These are phyloP conservation scores for Sinocyclocheilus anshuiensis DNA, from an alignment of 2,113 vertebrate genomes.

Conservation along the genomic window DNA sequence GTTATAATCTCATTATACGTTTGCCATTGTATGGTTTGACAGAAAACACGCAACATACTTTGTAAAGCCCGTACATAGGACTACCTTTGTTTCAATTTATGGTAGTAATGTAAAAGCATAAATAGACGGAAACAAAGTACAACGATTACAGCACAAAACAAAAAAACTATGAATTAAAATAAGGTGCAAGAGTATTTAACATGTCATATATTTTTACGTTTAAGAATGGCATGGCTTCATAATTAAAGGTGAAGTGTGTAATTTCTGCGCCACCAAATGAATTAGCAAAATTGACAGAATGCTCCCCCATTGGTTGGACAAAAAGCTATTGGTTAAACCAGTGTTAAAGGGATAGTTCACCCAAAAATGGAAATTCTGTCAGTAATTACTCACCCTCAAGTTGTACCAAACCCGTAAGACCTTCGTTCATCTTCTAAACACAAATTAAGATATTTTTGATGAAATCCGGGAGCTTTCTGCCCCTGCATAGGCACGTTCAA, in stretches of 20 bases:
- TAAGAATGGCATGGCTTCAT: conserved; percentile 32
- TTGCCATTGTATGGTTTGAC: conserved; percentile 40
- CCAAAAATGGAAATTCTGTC: no score
- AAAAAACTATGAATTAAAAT: conserved; percentile 35
- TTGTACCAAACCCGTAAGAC: no score
- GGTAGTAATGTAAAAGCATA: conserved; percentile 49
- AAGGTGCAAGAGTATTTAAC: conserved; percentile 42
- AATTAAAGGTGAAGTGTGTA: conserved; percentile 47
- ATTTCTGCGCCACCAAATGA: neutral
- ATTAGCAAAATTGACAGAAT: neutral
- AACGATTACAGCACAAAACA: neutral
- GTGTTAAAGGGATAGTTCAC: neutral
- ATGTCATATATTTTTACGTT: conserved; percentile 18
- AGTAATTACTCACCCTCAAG: no score
- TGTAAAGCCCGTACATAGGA: conserved; percentile 21
- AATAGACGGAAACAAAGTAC: conserved; percentile 45
- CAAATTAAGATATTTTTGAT: no score
- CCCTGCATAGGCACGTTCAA: no score
- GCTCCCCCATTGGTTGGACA: neutral
- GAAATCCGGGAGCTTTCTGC: no score
- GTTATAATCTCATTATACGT: conserved; percentile 32
- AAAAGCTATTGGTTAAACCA: neutral
- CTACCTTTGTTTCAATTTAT: conserved; percentile 44
- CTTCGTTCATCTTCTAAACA: no score
- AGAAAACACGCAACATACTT: conserved; percentile 24